A percentile compares a stretch with the other conserved stretches of the same genome.
Conservation (phyloP, 2,113 vertebrate genomes). For the Cynocephalus volans region DNA sequence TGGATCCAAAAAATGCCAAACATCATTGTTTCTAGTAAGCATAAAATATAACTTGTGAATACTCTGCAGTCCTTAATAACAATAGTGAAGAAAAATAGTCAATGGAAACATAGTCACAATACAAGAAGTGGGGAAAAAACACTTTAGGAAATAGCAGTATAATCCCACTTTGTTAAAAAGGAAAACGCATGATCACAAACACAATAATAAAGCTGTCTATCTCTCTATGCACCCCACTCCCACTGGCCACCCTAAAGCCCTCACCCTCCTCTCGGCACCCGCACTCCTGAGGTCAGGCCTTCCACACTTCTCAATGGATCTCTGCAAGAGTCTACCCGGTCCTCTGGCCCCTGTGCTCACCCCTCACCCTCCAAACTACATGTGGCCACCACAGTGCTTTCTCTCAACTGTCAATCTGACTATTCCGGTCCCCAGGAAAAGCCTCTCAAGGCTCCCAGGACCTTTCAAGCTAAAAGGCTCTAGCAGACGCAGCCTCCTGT, state of each 20-base stretch:
- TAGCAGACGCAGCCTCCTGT: background rate
- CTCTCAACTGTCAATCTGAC: background rate
- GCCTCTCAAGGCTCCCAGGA: background rate
- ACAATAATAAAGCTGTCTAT: background rate
- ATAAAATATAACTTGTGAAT: background rate
- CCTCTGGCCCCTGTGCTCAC: background rate
- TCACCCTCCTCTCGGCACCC: background rate
- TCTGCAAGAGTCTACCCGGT: too few species aligned
- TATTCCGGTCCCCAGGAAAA: background rate
- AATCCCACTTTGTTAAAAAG: background rate
- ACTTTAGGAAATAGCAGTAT: background rate
- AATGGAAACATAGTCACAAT: background rate
- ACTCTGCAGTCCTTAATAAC: background rate
- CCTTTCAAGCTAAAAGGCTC: background rate
- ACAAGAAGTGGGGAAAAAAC: background rate
- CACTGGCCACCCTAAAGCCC: background rate
- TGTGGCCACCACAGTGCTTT: background rate
- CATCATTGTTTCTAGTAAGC: background rate
- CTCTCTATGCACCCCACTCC: accelerated
- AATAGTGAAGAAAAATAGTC: background rate
- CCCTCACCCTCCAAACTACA: background rate
- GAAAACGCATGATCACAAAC: background rate
- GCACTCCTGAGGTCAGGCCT: background rate
- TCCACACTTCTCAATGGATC: background rate
- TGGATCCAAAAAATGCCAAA: background rate